Evolutionary conservation across 37 sponge, comb jelly and placozoan species (phyloP).

Genomic region (Amphimedon queenslandica): DNA sequence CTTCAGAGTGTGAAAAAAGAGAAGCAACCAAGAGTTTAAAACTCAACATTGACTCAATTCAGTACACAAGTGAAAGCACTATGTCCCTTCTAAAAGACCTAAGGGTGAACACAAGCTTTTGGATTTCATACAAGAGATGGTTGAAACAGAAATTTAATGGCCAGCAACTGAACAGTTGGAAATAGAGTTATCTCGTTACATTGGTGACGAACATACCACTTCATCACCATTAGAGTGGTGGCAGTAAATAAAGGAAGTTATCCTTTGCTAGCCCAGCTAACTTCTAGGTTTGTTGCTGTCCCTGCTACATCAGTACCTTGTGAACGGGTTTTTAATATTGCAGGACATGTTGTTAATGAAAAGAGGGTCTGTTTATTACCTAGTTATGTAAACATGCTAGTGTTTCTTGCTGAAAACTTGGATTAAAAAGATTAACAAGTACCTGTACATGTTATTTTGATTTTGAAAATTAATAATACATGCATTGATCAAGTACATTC

Average conservation of each 20-base stretch:
- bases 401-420: conserved; percentile 24
- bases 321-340: conserved; percentile 12
- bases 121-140: not conserved
- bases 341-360: conserved; percentile 5
- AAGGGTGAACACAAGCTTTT: conserved; percentile 9
- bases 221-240: not conserved
- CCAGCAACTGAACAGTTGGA: not conserved
- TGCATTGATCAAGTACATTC: too few relatives aligned
- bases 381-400: conserved; percentile 7
- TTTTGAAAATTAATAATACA: too few relatives aligned
- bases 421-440: conserved; percentile 2
- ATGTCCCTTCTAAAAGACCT: not conserved
- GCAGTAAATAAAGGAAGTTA: not conserved
- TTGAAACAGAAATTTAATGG: not conserved
- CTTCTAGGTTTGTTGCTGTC: conserved; percentile 5
- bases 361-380: conserved; percentile 8
- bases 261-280: conserved; percentile 6
- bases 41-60: too few relatives aligned
- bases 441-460: too few relatives aligned
- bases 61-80: too few relatives aligned
- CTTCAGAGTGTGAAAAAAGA: too few relatives aligned
- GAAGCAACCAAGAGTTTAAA: too few relatives aligned
- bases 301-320: conserved; percentile 17
- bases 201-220: not conserved
- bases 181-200: not conserved